These are phyloP conservation scores for Tortrix viridana DNA, from an alignment of 2,888 invertebrate species.

Conservation along the genomic window DNA sequence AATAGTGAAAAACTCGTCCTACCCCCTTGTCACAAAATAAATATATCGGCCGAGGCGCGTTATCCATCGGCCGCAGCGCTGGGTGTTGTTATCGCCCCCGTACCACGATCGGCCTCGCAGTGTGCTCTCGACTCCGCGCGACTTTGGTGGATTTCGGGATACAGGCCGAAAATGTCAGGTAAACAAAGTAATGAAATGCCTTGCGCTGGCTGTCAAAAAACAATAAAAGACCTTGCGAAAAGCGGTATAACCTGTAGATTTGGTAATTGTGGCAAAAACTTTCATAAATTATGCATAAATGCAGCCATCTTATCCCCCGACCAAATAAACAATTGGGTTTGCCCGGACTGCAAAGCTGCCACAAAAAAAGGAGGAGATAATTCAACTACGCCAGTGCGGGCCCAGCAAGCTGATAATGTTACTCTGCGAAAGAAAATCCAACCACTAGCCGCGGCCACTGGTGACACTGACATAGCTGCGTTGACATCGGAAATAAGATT, in stretches of 20 bases:
- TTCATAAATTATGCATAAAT: background rate
- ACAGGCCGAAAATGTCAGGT: too few relatives aligned
- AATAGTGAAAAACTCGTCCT: too few relatives aligned
- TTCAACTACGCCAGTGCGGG: background rate
- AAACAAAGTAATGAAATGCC: too few relatives aligned
- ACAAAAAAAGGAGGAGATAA: constrained; percentile 1
- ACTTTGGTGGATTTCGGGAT: too few relatives aligned
- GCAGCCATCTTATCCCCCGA: background rate
- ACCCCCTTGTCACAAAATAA: too few relatives aligned
- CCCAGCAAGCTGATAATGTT: background rate
- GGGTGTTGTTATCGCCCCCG: too few relatives aligned
- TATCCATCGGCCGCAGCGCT: too few relatives aligned
- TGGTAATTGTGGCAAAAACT: background rate
- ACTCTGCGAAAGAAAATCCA: background rate
- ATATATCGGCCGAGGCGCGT: too few relatives aligned
- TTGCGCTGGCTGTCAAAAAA: background rate
- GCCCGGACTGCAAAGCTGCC: background rate
- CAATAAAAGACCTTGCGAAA: background rate
- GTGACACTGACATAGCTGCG: background rate
- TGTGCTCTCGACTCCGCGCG: too few relatives aligned
- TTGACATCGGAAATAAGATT: background rate
- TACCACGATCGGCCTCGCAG: too few relatives aligned
- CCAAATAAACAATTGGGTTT: background rate
- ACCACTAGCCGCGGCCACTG: background rate
- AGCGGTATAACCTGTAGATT: background rate